Conservation (phyloP, 2,888 invertebrate species). For the Eupithecia inturbata region DNA sequence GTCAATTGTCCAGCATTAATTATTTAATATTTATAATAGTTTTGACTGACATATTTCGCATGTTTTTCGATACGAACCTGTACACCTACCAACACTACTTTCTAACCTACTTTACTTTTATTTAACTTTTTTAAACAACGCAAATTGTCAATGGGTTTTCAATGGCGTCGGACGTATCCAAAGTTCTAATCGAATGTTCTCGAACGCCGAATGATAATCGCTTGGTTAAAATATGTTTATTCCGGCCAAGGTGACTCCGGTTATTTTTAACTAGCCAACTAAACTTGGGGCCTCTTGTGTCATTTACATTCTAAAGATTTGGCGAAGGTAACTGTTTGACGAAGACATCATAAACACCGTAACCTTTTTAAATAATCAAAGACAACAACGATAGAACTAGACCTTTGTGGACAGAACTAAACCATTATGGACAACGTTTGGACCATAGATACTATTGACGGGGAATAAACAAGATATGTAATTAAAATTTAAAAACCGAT, state of each 20-base stretch:
- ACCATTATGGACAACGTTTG: background rate
- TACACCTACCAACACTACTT: no score
- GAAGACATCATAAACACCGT: background rate
- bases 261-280: constrained; percentile 41
- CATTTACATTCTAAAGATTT: constrained; percentile 29
- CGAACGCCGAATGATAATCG: constrained; percentile 23
- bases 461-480: no score
- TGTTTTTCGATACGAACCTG: background rate
- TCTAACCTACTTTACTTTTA: no score
- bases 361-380: background rate
- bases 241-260: constrained; percentile 38
- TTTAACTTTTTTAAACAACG: background rate
- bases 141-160: background rate
- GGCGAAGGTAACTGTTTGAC: constrained; percentile 11
- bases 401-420: background rate
- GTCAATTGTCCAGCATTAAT: no score
- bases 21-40: background rate
- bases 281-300: constrained; percentile 43
- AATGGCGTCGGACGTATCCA: background rate
- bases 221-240: constrained; percentile 36
- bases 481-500: background rate
- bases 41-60: background rate
- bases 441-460: background rate
- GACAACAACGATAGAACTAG: background rate
- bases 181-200: constrained; percentile 10